Conservation (phyloP, 1,140 invertebrate species). For the Vanessa atalanta region DNA sequence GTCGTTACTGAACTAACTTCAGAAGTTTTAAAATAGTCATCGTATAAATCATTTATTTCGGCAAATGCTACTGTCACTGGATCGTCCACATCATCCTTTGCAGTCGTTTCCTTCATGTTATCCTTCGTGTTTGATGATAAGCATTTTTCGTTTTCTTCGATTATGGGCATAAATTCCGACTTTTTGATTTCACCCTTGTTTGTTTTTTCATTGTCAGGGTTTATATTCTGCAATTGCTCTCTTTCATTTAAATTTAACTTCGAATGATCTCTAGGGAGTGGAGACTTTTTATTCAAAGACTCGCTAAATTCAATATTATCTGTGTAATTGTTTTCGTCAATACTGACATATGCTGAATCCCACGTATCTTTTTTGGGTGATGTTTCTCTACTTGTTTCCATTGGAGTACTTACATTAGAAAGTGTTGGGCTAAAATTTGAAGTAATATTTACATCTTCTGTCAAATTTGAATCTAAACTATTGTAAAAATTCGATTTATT, state of each 20-base stretch:
- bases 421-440: conserved; percentile 25
- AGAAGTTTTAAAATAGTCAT: conserved; percentile 59
- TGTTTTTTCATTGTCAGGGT: conserved; percentile 48
- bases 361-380: conserved; percentile 73
- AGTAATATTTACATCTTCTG: conserved; percentile 31
- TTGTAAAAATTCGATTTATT: conserved; percentile 27
- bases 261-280: conserved; percentile 50
- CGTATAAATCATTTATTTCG: conserved; percentile 69
- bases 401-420: conserved; percentile 23
- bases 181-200: conserved; percentile 57
- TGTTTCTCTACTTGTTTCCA: conserved; percentile 41
- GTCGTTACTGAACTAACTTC: conserved; percentile 48
- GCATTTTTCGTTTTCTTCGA: conserved; percentile 70
- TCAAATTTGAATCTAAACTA: conserved; percentile 36
- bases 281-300: conserved; percentile 55
- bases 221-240: conserved; percentile 63
- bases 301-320: conserved; percentile 38
- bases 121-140: conserved; percentile 57
- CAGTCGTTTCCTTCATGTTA: conserved; percentile 34
- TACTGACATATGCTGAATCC: conserved; percentile 80
- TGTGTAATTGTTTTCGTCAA: conserved; percentile 64
- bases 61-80: conserved; percentile 71
- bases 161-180: conserved; percentile 64
- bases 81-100: conserved; percentile 49
- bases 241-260: conserved; percentile 68